Evolutionary conservation across 1,140 invertebrate genomes (phyloP), one percentile per base, ranked within the genome.

Genomic region (Psix sp.): DNA sequence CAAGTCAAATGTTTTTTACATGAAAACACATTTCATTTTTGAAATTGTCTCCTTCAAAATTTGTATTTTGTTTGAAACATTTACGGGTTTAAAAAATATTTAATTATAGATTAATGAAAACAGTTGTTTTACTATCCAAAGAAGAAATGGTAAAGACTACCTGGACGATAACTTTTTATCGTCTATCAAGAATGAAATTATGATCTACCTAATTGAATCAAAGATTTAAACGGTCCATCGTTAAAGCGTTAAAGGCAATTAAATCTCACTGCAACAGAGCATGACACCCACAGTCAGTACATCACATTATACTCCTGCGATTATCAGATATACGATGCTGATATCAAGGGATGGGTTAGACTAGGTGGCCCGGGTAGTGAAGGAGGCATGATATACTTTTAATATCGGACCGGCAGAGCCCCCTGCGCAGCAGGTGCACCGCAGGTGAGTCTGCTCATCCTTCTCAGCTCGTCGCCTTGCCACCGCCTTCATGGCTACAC

Each of bases 361-460:
- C 63, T 74, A 63, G 56, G 33, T 26, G 43, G 57, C 29, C 31
- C 18, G 43, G 9, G 14, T 26, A 56, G 6, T 21, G 31, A 49
- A 72, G 59, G 59, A 63, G 36, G 60, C 46, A 59, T 65, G 73
- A 68, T 78, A 76, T 54, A 78, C 59, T 76, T 78, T 76, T 73
- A 74, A 74, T 71, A 54, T 52, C 48, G 4, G 46, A 66, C 35
- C 60, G 49, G 39, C 29, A 40, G 54, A 74, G 77, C 68, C 74
- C 66, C 66, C 74, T 78, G 74, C 74, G 54, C 74, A 76, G 70
- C 77, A 78, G 74, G 68, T 76, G 77, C 73, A 74, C 54, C 62
- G 76, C 76, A 74, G 76, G 76, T 77, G 76, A 77, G 31, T 77
- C 72, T 71, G 56, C 48, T 66, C 66, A 71, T 76, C 67, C 72